Conservation (phyloP, 2,113 vertebrate species). For the Nettapus auritus region DNA sequence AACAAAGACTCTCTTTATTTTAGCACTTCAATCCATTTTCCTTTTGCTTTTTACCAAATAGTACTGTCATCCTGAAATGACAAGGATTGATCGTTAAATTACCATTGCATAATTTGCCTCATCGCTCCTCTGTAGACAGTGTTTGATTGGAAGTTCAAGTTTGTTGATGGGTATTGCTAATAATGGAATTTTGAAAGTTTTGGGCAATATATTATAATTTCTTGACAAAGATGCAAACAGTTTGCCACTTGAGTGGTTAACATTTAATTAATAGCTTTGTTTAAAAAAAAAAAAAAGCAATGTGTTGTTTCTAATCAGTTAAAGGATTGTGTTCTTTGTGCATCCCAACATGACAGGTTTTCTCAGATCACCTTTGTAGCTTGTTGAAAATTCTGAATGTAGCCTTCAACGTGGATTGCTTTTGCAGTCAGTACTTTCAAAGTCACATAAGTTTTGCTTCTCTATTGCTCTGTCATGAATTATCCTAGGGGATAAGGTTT, state of each 20-base stretch:
- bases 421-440: not conserved
- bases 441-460: not conserved
- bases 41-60: conserved; percentile 41
- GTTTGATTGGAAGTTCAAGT: conserved; percentile 66
- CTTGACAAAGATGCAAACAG: not conserved
- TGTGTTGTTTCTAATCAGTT: not conserved
- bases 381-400: not conserved
- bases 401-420: not conserved
- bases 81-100: conserved; percentile 74
- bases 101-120: conserved; percentile 58
- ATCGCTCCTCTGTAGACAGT: conserved; percentile 31
- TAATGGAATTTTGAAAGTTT: not conserved
- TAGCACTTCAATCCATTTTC: conserved; percentile 62
- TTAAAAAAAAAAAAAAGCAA: not conserved
- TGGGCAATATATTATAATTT: not conserved
- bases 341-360: not conserved
- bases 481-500: not conserved
- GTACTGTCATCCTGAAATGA: conserved; percentile 68
- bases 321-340: not conserved
- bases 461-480: not conserved
- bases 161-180: conserved; percentile 29
- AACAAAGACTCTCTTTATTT: conserved; percentile 71
- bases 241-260: not conserved
- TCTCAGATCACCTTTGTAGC: not conserved
- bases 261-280: conserved; percentile 21